Conservation (phyloP, 1,140 invertebrate genomes). For the Trichonephila clavata region DNA sequence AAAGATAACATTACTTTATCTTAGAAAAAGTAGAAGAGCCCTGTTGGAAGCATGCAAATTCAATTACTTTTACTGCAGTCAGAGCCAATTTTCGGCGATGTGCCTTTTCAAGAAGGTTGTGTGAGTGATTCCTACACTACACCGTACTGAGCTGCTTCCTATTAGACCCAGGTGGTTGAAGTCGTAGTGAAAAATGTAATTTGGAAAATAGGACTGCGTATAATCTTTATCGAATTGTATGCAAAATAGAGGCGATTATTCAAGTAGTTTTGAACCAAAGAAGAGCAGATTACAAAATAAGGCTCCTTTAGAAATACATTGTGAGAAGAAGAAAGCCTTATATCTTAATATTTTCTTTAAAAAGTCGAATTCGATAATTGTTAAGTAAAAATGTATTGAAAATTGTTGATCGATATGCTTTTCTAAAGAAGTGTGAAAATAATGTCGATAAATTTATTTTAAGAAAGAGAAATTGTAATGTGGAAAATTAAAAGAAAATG, state of each 20-base stretch:
- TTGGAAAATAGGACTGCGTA: slow-evolving; percentile 29
- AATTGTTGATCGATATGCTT: neutral
- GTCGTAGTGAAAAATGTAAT: slow-evolving; percentile 72
- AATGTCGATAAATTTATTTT: neutral
- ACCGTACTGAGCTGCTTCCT: neutral
- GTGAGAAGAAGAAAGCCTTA: neutral
- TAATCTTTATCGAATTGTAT: slow-evolving; percentile 60
- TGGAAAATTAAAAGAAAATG: neutral
- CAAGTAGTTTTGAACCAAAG: slow-evolving; percentile 22
- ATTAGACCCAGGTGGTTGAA: slow-evolving; percentile 70
- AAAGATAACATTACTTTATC: slow-evolving; percentile 56
- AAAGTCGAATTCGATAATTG: neutral
- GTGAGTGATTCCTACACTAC: slow-evolving; percentile 32
- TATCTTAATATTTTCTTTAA: neutral
- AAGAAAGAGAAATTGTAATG: neutral
- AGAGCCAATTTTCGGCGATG: slow-evolving; percentile 72
- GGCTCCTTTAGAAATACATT: neutral
- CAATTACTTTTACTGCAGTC: slow-evolving; percentile 72
- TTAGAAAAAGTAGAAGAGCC: neutral
- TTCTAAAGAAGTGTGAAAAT: neutral
- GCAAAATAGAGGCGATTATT: slow-evolving; percentile 61
- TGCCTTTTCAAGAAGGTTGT: slow-evolving; percentile 33
- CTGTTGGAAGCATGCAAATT: slow-evolving; percentile 48
- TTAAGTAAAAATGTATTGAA: neutral
- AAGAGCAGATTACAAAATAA: slow-evolving; percentile 43